phyloP scores from a whole-genome alignment of 1,140 invertebrate genomes.

The Procambarus virginalis region DNA sequence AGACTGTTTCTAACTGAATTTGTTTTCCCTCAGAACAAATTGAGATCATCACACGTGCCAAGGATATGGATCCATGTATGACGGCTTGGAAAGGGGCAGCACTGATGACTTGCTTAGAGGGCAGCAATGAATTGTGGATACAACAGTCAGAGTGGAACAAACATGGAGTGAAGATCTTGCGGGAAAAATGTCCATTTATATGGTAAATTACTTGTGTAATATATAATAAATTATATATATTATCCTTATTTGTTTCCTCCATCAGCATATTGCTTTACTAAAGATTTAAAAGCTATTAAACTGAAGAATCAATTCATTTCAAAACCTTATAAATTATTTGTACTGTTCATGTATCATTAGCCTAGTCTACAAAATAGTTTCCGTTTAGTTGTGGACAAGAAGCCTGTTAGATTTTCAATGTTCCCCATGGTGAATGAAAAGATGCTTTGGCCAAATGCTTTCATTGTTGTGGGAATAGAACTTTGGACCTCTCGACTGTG shows the following conservation, averaged over 20 bases:
- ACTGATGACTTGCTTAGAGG: conserved; percentile 93
- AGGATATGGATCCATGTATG: conserved; percentile 92
- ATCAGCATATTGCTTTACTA: neutral
- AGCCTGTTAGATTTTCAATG: too few species aligned
- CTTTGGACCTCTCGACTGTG: too few species aligned
- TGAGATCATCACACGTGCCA: conserved; percentile 87
- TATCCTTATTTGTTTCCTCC: neutral
- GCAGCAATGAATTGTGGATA: conserved; percentile 95
- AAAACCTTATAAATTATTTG: too few species aligned
- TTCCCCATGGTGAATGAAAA: too few species aligned
- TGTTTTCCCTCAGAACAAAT: conserved; percentile 79
- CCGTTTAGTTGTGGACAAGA: too few species aligned
- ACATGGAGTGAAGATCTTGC: conserved; percentile 87
- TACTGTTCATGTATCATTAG: too few species aligned
- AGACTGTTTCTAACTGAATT: too few species aligned
- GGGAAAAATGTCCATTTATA: conserved; percentile 82
- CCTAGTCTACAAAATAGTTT: too few species aligned
- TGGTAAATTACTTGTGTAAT: conserved; percentile 74
- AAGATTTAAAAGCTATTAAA: too few species aligned
- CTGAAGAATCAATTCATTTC: too few species aligned
- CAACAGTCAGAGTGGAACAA: conserved; percentile 88
- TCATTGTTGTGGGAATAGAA: too few species aligned
- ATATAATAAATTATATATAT: neutral
- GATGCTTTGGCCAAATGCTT: too few species aligned
- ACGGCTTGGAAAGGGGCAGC: conserved; percentile 95